phyloP scores from a whole-genome alignment of 2,113 vertebrate genomes.

The Austrofundulus limnaeus region DNA sequence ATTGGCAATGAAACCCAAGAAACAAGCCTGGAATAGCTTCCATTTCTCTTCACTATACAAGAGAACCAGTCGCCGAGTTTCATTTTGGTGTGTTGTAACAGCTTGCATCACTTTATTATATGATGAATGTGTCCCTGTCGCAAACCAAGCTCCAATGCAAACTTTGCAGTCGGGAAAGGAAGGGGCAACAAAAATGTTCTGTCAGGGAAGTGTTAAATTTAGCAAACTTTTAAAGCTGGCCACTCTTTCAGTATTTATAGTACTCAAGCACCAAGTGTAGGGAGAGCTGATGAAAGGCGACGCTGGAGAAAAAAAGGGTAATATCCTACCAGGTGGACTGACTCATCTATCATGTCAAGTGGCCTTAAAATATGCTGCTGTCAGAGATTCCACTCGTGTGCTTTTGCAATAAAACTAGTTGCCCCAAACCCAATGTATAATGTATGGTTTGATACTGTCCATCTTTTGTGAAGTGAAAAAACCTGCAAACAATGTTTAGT shows the following conservation, averaged over 20 bases:
- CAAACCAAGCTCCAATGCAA: constrained; percentile 61
- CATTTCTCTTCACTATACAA: constrained; percentile 39
- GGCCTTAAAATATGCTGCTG: constrained; percentile 52
- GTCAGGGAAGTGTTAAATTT: constrained; percentile 58
- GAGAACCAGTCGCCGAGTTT: constrained; percentile 50
- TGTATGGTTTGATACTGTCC: constrained; percentile 21
- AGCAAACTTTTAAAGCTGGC: constrained; percentile 63
- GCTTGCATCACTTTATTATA: constrained; percentile 70
- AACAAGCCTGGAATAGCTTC: constrained; percentile 43
- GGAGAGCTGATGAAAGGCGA: constrained; percentile 42
- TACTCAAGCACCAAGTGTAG: constrained; percentile 37
- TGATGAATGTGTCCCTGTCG: constrained; percentile 77
- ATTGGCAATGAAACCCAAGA: constrained; percentile 40
- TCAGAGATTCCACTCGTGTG: constrained; percentile 36
- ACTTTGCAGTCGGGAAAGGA: constrained; percentile 42
- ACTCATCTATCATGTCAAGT: constrained; percentile 63
- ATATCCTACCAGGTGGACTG: constrained; percentile 58
- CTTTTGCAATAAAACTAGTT: constrained; percentile 19
- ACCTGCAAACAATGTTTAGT: not conserved
- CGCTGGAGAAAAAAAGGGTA: constrained; percentile 54
- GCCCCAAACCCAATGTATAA: not conserved
- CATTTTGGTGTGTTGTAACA: constrained; percentile 57
- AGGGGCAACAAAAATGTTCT: constrained; percentile 39
- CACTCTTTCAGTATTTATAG: constrained; percentile 65
- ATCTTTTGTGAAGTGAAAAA: constrained; percentile 3